Evolutionary conservation across 1,140 invertebrate species (phyloP).

Genomic region (Venturia canescens): DNA sequence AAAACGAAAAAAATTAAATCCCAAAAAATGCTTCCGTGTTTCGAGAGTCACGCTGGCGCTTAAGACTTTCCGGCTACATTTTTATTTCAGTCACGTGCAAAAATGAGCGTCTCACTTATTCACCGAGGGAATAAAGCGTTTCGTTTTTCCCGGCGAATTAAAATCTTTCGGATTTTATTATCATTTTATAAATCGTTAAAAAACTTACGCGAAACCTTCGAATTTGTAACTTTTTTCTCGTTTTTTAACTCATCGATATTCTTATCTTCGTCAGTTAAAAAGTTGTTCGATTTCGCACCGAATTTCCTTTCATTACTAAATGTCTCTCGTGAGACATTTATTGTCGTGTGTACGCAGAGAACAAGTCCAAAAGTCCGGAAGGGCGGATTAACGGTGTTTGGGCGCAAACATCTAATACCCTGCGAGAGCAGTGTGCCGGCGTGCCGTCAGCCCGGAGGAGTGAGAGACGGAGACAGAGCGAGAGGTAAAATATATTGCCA

Average conservation of each 20-base stretch:
- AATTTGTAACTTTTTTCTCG: too few species aligned
- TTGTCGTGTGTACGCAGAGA: constrained; percentile 11
- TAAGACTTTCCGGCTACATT: not conserved
- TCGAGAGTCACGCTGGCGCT: constrained; percentile 37
- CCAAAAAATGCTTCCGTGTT: constrained; percentile 32
- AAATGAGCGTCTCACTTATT: too few species aligned
- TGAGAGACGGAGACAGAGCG: not conserved
- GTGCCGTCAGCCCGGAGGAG: not conserved
- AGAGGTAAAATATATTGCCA: not conserved
- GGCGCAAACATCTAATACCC: constrained; percentile 34
- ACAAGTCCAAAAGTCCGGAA: not conserved
- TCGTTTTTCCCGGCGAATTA: too few species aligned
- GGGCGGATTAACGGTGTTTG: constrained; percentile 63
- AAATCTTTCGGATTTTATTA: too few species aligned
- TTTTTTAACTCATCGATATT: too few species aligned
- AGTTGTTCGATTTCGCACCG: too few species aligned
- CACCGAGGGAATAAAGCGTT: too few species aligned
- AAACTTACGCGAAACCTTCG: too few species aligned
- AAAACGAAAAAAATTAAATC: not conserved
- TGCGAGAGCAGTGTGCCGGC: too few species aligned
- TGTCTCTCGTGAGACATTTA: not conserved
- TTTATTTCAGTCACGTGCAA: constrained; percentile 13
- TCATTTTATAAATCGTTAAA: too few species aligned
- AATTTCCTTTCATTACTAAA: too few species aligned
- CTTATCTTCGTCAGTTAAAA: too few species aligned